Evolutionary conservation across 2,888 invertebrate species (phyloP), one percentile per base, ranked within the genome.

Genomic region (Polia nebulosa): DNA sequence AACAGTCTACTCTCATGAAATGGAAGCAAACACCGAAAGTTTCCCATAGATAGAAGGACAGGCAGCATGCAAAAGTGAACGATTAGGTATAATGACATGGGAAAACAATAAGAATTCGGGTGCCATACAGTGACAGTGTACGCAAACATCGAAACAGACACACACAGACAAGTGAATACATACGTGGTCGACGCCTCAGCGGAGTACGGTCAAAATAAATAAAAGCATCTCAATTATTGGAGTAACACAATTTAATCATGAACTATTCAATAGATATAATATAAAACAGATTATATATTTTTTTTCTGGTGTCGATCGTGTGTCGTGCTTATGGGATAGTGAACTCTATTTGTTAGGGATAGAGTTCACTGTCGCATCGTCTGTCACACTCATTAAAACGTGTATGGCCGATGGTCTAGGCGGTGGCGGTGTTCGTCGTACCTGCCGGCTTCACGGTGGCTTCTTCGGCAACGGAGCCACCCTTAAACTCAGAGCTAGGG

Each of bases 401-500:
- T 90, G 88, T 91, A 92, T 93, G 93, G 91, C 88, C 92, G 93
- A 91, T 93, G 93, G 87, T 89, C 92, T 94, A 94, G 93, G 94
- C 94, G 90, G 89, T 91, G 90, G 93, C 92, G 84, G 90, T 89
- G 90, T 86, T 87, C 91, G 93, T 92, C 94, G 93, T 94, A 94
- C 95, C 95, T 95, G 92, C 92, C 88, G 90, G 91, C 94, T 93
- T 94, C 92, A 89, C 90, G 88, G 87, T 83, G 89, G 89, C 90
- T 84, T 95, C 96, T 87, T 95, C 96, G 85, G 93, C 94, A 90
- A 95, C 92, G 88, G 95, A 95, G 85, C 92, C 91, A 88, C 97
- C 97, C 95, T 98, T 98, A 90, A 98, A 97, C 96, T 98, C 98
- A 96, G 98, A 98, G 96, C 98, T 98, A 91, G 98, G 98, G 95